Evolutionary conservation across 2,888 invertebrate species (phyloP), one percentile per base, ranked within the genome.

Genomic region (Tiphia femorata): DNA sequence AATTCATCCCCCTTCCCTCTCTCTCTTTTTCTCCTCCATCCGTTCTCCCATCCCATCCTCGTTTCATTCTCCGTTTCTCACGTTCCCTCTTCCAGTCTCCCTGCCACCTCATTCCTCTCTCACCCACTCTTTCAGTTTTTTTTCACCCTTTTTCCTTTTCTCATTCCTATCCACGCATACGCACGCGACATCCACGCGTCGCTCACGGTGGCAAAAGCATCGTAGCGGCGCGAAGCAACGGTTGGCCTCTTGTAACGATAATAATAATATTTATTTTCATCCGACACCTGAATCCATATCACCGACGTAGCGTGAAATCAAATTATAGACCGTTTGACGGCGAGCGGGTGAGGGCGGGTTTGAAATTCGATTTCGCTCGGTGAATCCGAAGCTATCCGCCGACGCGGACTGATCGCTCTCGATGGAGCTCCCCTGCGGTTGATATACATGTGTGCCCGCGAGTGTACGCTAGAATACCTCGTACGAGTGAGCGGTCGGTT

Each of bases 241-340:
- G 14, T 33, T 33, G 29, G 29, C 12, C 29, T n/a, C 10, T 29
- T 6, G 33, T 14, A 2, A 33, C 33, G 33, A 33, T 12, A 41
- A 41, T 30, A 30, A 12, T 41, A 41, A 21, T 41, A 41, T 41
- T 41, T 41, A 41, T 41, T 41, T 21, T 41, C 19, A n/a, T 21
- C 5, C 17, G 37, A 5, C 14, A 17, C 12, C 16, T 23, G 20
- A 20, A 12, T 12, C 41, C 21, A n/a, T 41, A 20, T 19, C 21
- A 4, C 20, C 12, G n/a, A 10, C 41, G 21, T 21, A 21, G 41
- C 21, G 21, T 41, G 21, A 20, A 41, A 41, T 41, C 41, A 23
- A 41, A 41, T 41, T 41, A 41, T 41, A 41, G 41, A 41, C 41
- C 41, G 33, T 33, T 33, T 33, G 33, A 33, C 38, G 41, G 10